Evolutionary conservation across 2,797 vertebrate genomes (phyloP).

Genomic region (Darevskia nairensis): DNA sequence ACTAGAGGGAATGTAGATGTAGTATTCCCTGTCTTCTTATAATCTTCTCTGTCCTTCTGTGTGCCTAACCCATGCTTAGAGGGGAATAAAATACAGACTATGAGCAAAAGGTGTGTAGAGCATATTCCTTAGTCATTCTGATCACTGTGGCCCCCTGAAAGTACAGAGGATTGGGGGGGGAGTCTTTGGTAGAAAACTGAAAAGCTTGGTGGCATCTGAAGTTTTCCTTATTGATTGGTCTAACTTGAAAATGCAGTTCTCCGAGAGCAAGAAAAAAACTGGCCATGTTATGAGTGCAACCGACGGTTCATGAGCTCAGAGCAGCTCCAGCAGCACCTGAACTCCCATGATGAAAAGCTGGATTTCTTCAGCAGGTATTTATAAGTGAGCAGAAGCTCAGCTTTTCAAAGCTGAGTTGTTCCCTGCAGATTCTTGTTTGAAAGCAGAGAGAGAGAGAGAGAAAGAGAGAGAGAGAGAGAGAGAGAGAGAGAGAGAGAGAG

Average conservation of each 20-base stretch:
- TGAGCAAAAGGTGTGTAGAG: background rate
- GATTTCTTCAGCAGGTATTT: constrained; percentile 90
- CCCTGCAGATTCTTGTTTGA: background rate
- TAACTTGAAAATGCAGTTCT: constrained; percentile 82
- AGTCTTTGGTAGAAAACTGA: background rate
- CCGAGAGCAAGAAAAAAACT: constrained; percentile 97
- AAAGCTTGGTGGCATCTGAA: constrained; percentile 23
- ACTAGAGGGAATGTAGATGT: background rate
- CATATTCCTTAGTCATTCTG: background rate
- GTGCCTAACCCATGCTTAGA: background rate
- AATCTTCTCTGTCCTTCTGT: background rate
- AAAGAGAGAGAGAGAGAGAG: background rate
- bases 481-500: background rate
- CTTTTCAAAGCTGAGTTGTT: background rate
- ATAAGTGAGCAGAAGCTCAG: background rate
- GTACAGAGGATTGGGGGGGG: background rate
- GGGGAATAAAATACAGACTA: constrained; percentile 30
- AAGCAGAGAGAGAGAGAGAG: background rate
- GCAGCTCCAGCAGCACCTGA: constrained; percentile 96
- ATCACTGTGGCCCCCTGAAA: background rate
- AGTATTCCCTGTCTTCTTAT: background rate
- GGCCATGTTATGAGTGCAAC: constrained; percentile 98
- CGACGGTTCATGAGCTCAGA: constrained; percentile 96
- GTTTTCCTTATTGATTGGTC: constrained; percentile 44
- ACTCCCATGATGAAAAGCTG: constrained; percentile 96